Conservation (phyloP, 2,113 vertebrate genomes). For the Dolichallabes microphthalmus region DNA sequence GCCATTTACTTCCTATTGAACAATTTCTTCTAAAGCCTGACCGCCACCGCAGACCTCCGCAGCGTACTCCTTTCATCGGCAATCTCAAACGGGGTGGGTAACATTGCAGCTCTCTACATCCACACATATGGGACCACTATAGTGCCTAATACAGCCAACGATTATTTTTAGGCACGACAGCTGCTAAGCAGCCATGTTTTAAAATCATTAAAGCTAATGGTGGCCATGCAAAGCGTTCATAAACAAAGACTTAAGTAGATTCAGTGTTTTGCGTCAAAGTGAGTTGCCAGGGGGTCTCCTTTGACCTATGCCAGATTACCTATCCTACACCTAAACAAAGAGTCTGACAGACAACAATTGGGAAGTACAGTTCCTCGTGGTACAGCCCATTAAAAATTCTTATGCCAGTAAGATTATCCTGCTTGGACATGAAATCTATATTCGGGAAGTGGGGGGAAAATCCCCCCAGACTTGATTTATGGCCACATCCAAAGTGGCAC, state of each 20-base stretch:
- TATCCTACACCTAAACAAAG: neutral
- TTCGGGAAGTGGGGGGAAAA: neutral
- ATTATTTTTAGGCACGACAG: conserved; percentile 33
- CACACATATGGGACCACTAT: neutral
- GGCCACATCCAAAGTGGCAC: neutral
- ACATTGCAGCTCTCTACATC: conserved; percentile 8
- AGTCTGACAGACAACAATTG: neutral
- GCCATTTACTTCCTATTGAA: conserved; percentile 27
- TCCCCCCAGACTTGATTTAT: neutral
- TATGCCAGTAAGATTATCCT: conserved; percentile 4
- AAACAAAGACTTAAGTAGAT: neutral
- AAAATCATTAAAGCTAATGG: neutral
- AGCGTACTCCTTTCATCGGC: conserved; percentile 17
- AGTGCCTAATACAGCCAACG: neutral
- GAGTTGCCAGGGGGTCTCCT: neutral
- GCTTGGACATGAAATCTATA: neutral
- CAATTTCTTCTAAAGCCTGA: conserved; percentile 35
- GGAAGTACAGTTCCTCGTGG: neutral
- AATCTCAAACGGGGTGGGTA: conserved; percentile 13
- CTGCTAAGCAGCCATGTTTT: conserved; percentile 26
- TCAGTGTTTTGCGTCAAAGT: neutral
- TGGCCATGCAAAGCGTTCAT: neutral
- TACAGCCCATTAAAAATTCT: neutral
- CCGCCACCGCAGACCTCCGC: conserved; percentile 4
- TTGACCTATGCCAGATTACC: conserved; percentile 5